Evolutionary conservation across 2,797 vertebrate species (phyloP), one percentile per base, ranked within the genome.

Genomic region (Heterohyrax brucei): DNA sequence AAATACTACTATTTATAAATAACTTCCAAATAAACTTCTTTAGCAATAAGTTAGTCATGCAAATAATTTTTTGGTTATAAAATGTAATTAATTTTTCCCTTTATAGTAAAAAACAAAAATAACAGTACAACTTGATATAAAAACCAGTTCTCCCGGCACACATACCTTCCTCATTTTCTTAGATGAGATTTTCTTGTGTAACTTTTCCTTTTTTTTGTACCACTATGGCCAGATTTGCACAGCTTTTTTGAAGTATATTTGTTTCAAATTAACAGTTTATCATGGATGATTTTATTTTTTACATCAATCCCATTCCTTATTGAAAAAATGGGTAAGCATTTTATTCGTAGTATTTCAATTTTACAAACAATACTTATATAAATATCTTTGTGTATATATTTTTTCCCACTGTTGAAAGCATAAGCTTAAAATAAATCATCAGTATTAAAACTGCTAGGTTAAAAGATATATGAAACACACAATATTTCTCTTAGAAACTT

Each of bases 391-490:
- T 50, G 48, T 3, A 22, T 50, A 83, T 13, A 72, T 30, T 95
- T 89, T 89, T 75, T 10, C 8, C 82, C 50, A 82, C 2, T 90
- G 73, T 76, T 64, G 33, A 75, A 4, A 21, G 1, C 53, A 76
- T 62, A 53, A n/a, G 26, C 22, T 81, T 88, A 87, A 77, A n/a
- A 89, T 33, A 83, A 78, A 87, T 62, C 19, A 77, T 61, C 59
- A 90, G 50, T 90, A 62, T 28, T 22, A 72, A 95, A 93, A 80
- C 19, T 82, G 21, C 4, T 73, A 8, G 8, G 16, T 56, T 82
- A 68, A 87, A 89, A 84, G 48, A 77, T 77, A 26, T 22, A 21
- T 75, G 3, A 10, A 53, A 68, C 33, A 86, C 5, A 61, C 13
- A 73, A 14, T 33, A n/a, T 88, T 80, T 81, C 19, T 68, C 16